Base-by-base conservation (phyloP, 2,113 vertebrate species). In the Oriolus oriolus region DNA sequence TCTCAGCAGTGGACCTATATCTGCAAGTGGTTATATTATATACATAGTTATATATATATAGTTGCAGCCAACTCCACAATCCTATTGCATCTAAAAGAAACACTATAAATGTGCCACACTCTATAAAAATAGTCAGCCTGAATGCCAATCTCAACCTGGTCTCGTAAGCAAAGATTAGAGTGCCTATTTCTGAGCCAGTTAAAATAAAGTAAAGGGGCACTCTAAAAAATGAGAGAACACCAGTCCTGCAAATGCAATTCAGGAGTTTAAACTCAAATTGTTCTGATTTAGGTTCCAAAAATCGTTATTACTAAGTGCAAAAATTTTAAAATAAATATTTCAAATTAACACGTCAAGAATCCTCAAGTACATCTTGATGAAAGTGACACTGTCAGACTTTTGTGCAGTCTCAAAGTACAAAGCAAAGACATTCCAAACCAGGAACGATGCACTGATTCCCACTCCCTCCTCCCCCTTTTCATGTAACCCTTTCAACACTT, bases 81-180 rank as follows among this genome's bases (percentile, higher is more conserved):
- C 69, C 81, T 59, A 47, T 21, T 93, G 47, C 13, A 81, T 47
- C 64, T 90, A 82, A 91, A 89, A 93, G 47, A 94, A 90, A 93
- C 26, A n/a, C 35, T 77, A 80, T 61, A 91, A 83, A 91, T 86
- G 79, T 77, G 45, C 53, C 61, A 61, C 59, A 73, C 19, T 37
- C 74, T 65, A 57, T 89, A 92, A 90, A 96, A 95, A 73, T 74
- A 95, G 83, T 74, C 61, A 85, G 16, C 9, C 50, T 85, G 78
- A 79, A 94, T 44, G 31, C 33, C 87, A 97, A 61, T 73, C 65
- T 84, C 90, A 95, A 17, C 81, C 73, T 89, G 33, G 69, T 71
- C 8, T 18, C 56, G 27, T 35, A 91, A 76, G 13, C 42, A 84
- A 87, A 94, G 64, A 91, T 93, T 74, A 70, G 35, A 68, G 9